These are phyloP conservation scores for Phoenoteleia sp. DNA, from an alignment of 2,888 invertebrate species.

Conservation along the genomic window DNA sequence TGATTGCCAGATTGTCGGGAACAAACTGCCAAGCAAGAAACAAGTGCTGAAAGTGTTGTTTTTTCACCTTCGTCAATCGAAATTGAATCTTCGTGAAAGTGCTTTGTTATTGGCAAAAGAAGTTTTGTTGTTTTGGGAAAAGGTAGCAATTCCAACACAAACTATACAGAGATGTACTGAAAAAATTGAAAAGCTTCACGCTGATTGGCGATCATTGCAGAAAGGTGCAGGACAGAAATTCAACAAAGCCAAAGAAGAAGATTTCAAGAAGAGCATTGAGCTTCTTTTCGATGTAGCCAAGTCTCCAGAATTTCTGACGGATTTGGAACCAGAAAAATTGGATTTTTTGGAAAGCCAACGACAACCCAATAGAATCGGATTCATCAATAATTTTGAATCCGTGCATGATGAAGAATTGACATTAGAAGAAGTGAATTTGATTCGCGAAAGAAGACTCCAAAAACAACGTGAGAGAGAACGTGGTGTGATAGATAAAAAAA, in stretches of 20 bases:
- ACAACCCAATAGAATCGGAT: conserved; percentile 9
- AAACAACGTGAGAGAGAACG: conserved; percentile 21
- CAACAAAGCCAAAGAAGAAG: conserved; percentile 10
- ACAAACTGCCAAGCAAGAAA: conserved; percentile 17
- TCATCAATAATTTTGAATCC: conserved; percentile 11
- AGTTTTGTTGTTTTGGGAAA: conserved; percentile 36
- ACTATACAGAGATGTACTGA: conserved; percentile 7
- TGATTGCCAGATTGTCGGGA: conserved; percentile 23
- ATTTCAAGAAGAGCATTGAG: conserved; percentile 11
- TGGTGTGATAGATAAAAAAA: conserved; percentile 14
- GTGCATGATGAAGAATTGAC: conserved; percentile 5
- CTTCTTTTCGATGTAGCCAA: conserved; percentile 24
- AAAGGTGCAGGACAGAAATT: not conserved
- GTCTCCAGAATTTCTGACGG: conserved; percentile 6
- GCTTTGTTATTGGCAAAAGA: conserved; percentile 33
- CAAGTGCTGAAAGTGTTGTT: conserved; percentile 43
- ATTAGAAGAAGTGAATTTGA: not conserved
- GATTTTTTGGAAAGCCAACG: conserved; percentile 18
- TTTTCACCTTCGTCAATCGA: conserved; percentile 28
- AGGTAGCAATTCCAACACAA: conserved; percentile 22
- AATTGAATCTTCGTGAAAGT: conserved; percentile 22
- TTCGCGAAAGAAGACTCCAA: not conserved
- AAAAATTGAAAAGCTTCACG: conserved; percentile 28
- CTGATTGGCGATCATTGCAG: conserved; percentile 6
- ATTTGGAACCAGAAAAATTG: conserved; percentile 2